Base-by-base conservation (phyloP, 2,797 vertebrate species). In the Enteromius viviparus region DNA sequence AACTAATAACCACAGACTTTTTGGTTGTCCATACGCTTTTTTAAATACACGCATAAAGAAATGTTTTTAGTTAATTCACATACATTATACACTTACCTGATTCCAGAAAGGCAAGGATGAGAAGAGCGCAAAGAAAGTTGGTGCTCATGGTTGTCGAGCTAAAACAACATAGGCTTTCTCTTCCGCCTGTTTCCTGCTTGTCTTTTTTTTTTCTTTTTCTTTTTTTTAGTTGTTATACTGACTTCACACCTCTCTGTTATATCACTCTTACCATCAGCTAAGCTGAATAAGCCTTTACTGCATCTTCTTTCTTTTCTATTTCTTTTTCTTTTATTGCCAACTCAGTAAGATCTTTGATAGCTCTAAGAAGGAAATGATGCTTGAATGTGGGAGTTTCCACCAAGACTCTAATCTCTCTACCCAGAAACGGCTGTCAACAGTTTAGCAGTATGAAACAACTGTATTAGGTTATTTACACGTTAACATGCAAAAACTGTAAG, bases 41-140 rank as follows among this genome's bases (percentile, higher is more conserved):
- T 78, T 6, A 65, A 34, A 26, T 66, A 47, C n/a, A 55, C 14
- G 9, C 37, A 42, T 55, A 37, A 55, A 17, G 17, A 34, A 26
- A 19, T 9, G 0, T 29, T 71, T 10, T 62, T 29, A 76, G n/a
- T 14, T 53, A n/a, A 62, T 42, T 69, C 1, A n/a, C n/a, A n/a
- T n/a, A n/a, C n/a, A n/a, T n/a, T 45, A n/a, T 32, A 0, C 19
- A 76, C 75, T 26, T 90, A 91, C 90, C 89, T 89, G 87, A 85
- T 64, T 85, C 75, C 76, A 89, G 80, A 69, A 89, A 88, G 78
- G 76, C 77, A 47, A 90, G 76, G 68, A 87, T 70, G 69, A 89
- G 64, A 81, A 91, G 42, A 53, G 81, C 81, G 69, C 76, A 62
- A 42, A 87, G 55, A 78, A 75, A 82, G 26, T 74, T 86, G 58